These are phyloP conservation scores for Ochlodes sylvanus DNA, from an alignment of 2,888 invertebrate species.

Conservation along the genomic window DNA sequence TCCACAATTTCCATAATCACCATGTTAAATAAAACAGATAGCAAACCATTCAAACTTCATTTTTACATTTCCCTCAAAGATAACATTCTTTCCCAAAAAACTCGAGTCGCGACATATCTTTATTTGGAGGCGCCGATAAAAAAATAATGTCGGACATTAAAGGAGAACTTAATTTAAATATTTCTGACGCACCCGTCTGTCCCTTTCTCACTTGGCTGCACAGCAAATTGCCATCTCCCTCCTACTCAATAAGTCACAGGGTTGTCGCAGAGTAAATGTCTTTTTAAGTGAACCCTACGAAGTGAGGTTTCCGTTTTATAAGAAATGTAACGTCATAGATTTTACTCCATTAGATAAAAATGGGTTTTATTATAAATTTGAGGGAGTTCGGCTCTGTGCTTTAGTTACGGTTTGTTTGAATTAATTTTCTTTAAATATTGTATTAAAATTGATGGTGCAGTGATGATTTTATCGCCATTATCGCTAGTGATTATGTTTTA, in stretches of 20 bases:
- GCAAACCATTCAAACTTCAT: conserved; percentile 41
- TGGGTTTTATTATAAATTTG: conserved; percentile 55
- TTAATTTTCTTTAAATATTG: conserved; percentile 6
- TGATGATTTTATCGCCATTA: no score
- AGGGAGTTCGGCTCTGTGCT: conserved; percentile 35
- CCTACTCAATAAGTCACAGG: conserved; percentile 69
- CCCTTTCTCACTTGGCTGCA: conserved; percentile 46
- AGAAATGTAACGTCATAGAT: conserved; percentile 58
- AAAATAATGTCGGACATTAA: conserved; percentile 82
- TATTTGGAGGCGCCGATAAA: conserved; percentile 78
- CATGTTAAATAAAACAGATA: conserved; percentile 1
- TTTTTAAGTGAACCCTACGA: conserved; percentile 76
- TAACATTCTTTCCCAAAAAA: conserved; percentile 54
- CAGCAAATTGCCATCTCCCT: conserved; percentile 52
- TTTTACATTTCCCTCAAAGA: conserved; percentile 48
- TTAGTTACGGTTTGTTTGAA: conserved; percentile 29
- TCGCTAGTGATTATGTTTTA: no score
- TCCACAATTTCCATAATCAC: no score
- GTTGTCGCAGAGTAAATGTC: conserved; percentile 67
- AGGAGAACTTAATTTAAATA: conserved; percentile 82
- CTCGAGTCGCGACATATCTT: conserved; percentile 68
- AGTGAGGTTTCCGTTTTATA: conserved; percentile 57
- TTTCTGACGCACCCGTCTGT: conserved; percentile 60
- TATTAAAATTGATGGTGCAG: no score
- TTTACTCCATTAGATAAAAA: conserved; percentile 58